Evolutionary conservation across 2,113 vertebrate genomes (phyloP).

Genomic region (Globicephala melas): DNA sequence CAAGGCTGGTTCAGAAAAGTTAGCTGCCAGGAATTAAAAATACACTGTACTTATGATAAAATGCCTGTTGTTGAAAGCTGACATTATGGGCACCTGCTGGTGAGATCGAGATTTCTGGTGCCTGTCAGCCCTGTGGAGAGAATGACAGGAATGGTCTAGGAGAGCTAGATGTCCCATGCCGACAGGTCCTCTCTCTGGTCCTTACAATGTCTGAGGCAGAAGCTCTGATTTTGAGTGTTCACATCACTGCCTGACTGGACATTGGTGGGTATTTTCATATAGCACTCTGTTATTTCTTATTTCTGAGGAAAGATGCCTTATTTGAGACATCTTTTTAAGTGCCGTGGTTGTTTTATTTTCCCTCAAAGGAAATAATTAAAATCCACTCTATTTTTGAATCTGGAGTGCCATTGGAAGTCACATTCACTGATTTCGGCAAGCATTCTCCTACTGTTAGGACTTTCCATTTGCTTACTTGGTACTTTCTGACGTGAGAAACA

Average conservation of each 20-base stretch:
- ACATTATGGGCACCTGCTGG: not conserved
- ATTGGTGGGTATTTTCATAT: not conserved
- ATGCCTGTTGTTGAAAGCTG: not conserved
- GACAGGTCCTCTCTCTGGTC: not conserved
- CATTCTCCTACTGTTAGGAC: not conserved
- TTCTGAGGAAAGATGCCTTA: not conserved
- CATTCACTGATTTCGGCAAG: not conserved
- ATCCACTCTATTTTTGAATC: slow-evolving; percentile 26
- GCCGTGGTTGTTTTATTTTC: slow-evolving; percentile 16
- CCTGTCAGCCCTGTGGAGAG: not conserved
- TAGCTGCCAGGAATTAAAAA: not conserved
- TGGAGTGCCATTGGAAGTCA: not conserved
- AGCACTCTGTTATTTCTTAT: not conserved
- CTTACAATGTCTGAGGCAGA: not conserved
- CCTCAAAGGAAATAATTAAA: slow-evolving; percentile 38
- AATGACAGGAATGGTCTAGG: not conserved
- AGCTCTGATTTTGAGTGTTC: not conserved
- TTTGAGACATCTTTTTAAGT: slow-evolving; percentile 11
- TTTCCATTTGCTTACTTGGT: slow-evolving; percentile 27
- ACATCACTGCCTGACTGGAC: not conserved
- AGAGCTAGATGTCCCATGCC: not conserved
- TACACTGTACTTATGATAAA: not conserved
- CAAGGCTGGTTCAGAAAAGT: not conserved
- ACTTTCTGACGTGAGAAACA: not conserved
- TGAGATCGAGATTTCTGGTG: not conserved